These are phyloP conservation scores for Calidris pygmaea DNA, from an alignment of 2,113 vertebrate species.

Conservation along the genomic window DNA sequence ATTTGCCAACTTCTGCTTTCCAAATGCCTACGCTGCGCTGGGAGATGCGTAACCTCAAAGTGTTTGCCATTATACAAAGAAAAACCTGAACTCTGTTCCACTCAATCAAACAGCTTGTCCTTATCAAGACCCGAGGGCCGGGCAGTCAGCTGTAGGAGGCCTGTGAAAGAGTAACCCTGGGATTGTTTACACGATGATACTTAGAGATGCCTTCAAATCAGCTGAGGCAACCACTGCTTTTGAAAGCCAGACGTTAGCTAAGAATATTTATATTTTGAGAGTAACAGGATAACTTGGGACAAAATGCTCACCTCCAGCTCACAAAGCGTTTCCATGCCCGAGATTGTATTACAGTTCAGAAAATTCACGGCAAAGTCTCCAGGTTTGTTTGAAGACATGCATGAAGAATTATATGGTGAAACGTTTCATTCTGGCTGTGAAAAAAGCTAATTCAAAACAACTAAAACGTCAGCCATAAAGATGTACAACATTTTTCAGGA, in stretches of 20 bases:
- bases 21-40: background rate
- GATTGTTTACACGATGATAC: background rate
- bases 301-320: constrained; percentile 41
- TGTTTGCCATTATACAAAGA: background rate
- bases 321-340: constrained; percentile 47
- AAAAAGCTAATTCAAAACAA: constrained; percentile 72
- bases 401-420: constrained; percentile 68
- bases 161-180: background rate
- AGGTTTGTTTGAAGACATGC: constrained; percentile 67
- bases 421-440: constrained; percentile 64
- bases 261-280: constrained; percentile 46
- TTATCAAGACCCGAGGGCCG: background rate
- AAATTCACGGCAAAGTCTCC: constrained; percentile 26
- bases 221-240: background rate
- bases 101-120: background rate
- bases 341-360: constrained; percentile 52
- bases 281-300: constrained; percentile 13
- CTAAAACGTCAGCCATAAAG: constrained; percentile 73
- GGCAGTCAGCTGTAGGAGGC: background rate
- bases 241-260: constrained; percentile 36
- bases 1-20: background rate
- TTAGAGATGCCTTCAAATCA: background rate
- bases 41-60: background rate
- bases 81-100: background rate
- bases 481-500: constrained; percentile 75